phyloP scores from a whole-genome alignment of 2,113 vertebrate species.

The Xerus inauris region DNA sequence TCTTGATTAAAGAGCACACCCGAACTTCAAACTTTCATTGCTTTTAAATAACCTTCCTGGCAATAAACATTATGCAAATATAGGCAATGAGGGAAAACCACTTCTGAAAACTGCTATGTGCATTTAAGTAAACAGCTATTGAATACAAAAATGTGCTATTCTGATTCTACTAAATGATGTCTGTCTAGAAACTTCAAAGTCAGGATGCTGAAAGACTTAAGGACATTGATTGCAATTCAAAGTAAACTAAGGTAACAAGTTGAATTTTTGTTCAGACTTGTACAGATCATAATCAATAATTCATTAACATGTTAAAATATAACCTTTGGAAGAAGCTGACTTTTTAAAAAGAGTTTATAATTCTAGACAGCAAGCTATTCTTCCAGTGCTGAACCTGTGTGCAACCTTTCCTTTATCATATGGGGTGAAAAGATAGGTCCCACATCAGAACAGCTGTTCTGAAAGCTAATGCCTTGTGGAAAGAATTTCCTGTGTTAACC shows the following conservation, averaged over 20 bases:
- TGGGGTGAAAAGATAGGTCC: neutral
- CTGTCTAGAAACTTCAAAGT: conserved; percentile 66
- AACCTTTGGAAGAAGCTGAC: neutral
- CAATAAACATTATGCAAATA: conserved; percentile 83
- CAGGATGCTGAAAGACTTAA: neutral
- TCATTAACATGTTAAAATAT: neutral
- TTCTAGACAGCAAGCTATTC: neutral
- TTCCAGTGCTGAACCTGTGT: neutral
- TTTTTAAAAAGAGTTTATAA: neutral
- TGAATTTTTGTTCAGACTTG: neutral
- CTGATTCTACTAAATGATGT: conserved; percentile 40
- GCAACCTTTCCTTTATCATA: neutral
- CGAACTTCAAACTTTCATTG: conserved; percentile 74
- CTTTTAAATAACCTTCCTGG: conserved; percentile 79
- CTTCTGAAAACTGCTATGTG: conserved; percentile 63
- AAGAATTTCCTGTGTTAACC: neutral
- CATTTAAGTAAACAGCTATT: conserved; percentile 76
- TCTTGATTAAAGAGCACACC: conserved; percentile 82
- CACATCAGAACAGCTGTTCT: neutral
- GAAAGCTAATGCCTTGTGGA: fast-evolving
- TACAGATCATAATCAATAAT: neutral
- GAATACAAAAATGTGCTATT: conserved; percentile 65
- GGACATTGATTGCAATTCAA: neutral
- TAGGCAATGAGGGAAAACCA: conserved; percentile 60
- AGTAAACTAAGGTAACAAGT: neutral